Percentiles rank a stretch among this genome's conserved stretches.
Conservation (phyloP, 2,888 invertebrate genomes). For the Eutolmus rufibarbis region DNA sequence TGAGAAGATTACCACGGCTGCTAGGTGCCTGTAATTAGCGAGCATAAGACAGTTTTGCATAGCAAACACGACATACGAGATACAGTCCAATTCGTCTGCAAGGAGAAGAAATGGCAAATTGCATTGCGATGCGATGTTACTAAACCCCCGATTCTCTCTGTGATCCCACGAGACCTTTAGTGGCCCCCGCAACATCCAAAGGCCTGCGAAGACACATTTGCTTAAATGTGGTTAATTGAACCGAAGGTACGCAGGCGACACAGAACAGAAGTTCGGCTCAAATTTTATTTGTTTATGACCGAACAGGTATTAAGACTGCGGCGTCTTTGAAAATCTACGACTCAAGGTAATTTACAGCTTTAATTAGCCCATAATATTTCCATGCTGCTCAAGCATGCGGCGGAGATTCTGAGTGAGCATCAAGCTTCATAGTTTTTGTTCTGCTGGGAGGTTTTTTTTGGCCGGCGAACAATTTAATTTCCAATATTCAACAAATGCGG, state of each 20-base stretch:
- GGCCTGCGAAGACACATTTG: background rate
- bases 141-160: background rate
- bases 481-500: background rate
- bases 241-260: background rate
- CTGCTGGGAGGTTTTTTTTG: background rate
- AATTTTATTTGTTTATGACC: slow-evolving; percentile 38
- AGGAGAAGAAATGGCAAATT: background rate
- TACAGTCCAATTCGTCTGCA: background rate
- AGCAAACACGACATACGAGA: background rate
- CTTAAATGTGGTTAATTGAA: slow-evolving; percentile 11
- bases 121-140: background rate
- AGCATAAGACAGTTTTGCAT: background rate
- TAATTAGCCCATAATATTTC: slow-evolving; percentile 27
- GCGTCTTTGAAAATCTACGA: slow-evolving; percentile 24
- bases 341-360: slow-evolving; percentile 21
- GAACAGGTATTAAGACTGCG: slow-evolving; percentile 5
- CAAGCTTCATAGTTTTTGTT: background rate
- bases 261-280: slow-evolving; percentile 27
- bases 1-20: slow-evolving; percentile 8
- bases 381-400: background rate
- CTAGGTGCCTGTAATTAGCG: background rate
- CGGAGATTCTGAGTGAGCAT: background rate
- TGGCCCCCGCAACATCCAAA: background rate
- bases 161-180: background rate
- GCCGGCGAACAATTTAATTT: background rate